Base-by-base conservation (phyloP, 2,113 vertebrate genomes). In the Coturnix japonica region DNA sequence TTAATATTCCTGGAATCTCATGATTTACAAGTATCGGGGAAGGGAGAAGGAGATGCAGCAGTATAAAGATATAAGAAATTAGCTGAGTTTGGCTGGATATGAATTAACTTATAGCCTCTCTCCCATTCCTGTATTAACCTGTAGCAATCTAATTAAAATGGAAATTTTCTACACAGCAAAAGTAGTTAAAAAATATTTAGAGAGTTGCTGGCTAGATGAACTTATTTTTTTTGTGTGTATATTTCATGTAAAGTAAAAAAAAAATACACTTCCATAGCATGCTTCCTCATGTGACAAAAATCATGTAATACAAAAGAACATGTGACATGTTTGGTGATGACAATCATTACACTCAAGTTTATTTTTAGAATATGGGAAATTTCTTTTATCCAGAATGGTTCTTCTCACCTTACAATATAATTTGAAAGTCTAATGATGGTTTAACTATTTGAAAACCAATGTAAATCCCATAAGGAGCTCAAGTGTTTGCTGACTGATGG, bases 81-180 rank as follows among this genome's bases (percentile, higher is more conserved):
- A 96, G 95, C 91, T 94, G 92, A 96, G 74, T 96, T 96, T 95
- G 91, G 81, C 72, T 96, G 96, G 80, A 93, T 96, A 88, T 10
- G 53, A 95, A 97, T 96, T 97, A 95, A 97, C 94, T 97, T 96
- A 86, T 60, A 97, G 63, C 90, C 89, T 95, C 82, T 75, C 88
- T 86, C 57, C 81, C 66, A 94, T 72, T 92, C 91, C 60, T 94
- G 87, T 87, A 95, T 97, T 97, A 96, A 95, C 95, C 95, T 97
- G 95, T 92, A 96, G 46, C 86, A 60, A 81, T 81, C 90, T 96
- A 98, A 97, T 97, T 97, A 97, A 98, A 97, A 96, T 79, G 91
- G 96, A 97, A 97, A 97, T 97, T 96, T 95, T 81, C 95, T 96
- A 71, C 65, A 93, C 81, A 95, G 92, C 81, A 94, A 95, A 95